These are phyloP conservation scores for Litoditis marina DNA, from an alignment of 2,888 invertebrate species.

Conservation along the genomic window DNA sequence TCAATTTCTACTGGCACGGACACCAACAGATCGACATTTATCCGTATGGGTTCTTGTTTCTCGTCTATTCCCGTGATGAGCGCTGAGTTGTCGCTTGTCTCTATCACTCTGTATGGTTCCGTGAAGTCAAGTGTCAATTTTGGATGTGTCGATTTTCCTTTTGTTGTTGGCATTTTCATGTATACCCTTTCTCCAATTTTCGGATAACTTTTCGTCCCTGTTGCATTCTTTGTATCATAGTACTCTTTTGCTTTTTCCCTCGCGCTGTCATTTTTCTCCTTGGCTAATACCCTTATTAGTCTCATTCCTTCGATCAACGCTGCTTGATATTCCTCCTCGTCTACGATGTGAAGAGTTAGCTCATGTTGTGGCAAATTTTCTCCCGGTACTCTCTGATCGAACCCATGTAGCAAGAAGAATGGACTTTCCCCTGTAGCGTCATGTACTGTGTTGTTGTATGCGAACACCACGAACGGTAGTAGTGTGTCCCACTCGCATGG, in stretches of 20 bases:
- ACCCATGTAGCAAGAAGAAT: constrained; percentile 18
- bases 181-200: constrained; percentile 11
- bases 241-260: constrained; percentile 3
- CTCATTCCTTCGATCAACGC: not conserved
- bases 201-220: not conserved
- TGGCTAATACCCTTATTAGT: constrained; percentile 1
- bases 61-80: too few relatives aligned
- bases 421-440: constrained; percentile 22
- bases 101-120: constrained; percentile 13
- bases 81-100: too few relatives aligned
- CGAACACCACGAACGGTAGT: constrained; percentile 25
- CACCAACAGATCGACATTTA: too few relatives aligned
- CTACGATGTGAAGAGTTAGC: not conserved
- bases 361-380: not conserved
- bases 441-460: constrained; percentile 28
- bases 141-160: not conserved
- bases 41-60: too few relatives aligned
- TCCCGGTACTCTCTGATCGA: constrained; percentile 10
- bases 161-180: constrained; percentile 9
- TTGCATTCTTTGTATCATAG: constrained; percentile 20
- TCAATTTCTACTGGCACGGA: too few relatives aligned
- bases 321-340: constrained; percentile 17
- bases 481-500: constrained; percentile 25
- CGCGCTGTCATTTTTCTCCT: constrained; percentile 8
- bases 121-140: constrained; percentile 7